phyloP scores from a whole-genome alignment of 2,797 vertebrate species.

The Rallus crepitans region DNA sequence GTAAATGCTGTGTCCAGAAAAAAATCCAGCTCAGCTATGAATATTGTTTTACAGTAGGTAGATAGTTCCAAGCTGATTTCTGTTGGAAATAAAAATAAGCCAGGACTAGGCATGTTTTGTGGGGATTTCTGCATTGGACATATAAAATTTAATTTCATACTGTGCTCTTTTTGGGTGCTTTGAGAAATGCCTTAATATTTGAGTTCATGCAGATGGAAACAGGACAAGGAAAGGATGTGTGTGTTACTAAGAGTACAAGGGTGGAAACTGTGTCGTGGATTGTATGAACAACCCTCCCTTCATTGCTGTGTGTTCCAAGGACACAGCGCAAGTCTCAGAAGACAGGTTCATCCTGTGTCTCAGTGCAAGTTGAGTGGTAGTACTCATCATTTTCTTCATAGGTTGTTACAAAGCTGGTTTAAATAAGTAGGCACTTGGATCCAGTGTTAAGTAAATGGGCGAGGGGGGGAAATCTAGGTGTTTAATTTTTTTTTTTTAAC shows the following conservation, averaged over 20 bases:
- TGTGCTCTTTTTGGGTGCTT: background rate
- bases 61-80: background rate
- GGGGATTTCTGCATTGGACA: background rate
- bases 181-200: background rate
- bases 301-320: background rate
- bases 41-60: background rate
- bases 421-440: slow-evolving; percentile 66
- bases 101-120: background rate
- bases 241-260: background rate
- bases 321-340: background rate
- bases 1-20: background rate
- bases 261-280: background rate
- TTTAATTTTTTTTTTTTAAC: slow-evolving; percentile 73
- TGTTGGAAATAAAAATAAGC: background rate
- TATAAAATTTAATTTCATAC: background rate
- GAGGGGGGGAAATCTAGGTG: background rate
- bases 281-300: background rate
- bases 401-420: slow-evolving; percentile 70
- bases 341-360: background rate
- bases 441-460: slow-evolving; percentile 5
- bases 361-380: background rate
- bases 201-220: background rate
- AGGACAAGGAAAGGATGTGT: background rate
- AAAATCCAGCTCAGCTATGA: background rate
- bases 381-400: background rate